Evolutionary conservation across 1,140 invertebrate genomes (phyloP), one percentile per base, ranked within the genome.

Genomic region (Carcinoscorpius rotundicauda): DNA sequence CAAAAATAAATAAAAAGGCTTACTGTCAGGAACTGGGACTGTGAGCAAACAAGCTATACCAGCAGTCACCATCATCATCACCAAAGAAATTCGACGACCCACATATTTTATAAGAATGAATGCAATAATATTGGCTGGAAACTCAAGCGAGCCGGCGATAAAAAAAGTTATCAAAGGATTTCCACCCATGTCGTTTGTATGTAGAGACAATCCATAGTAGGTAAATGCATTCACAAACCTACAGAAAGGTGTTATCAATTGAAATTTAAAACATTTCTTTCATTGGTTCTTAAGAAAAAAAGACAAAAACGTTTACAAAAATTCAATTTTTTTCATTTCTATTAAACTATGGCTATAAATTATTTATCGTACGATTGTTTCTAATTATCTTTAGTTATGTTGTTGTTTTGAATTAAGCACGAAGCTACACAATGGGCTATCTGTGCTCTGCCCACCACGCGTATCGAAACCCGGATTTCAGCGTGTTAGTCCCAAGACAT

Each of bases 171-270:
- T 68, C 65, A 87, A 86, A 52, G 83, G 82, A 72, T 88, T 86
- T 3, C 87, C 87, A 11, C 84, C 86, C 52, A 91, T 79, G 72
- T 84, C 85, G 52, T 83, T 85, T 3, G 87, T 85, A 71, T 87
- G 88, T 81, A 88, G 86, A 0, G 88, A 88, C 5, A 92, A 73
- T 2, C 87, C 89, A 71, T 91, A 91, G 74, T 91, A 91, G 4
- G 88, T 85, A 58, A 86, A 83, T 62, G 85, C 86, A 72, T 86
- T 87, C 10, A 87, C 86, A 72, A 89, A 67, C 66, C 66, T 67
- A 53, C 29, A 29, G 29, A 29, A 29, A 29, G 29, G 29, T 29
- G 29, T 29, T 29, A 29, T 29, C 29, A 29, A 29, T 29, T 29
- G 29, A 29, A 29, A 29, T 29, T 29, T 29, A 29, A 29, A 29